phyloP scores from a whole-genome alignment of 2,888 invertebrate species.

The Acrocyrtus sp. region DNA sequence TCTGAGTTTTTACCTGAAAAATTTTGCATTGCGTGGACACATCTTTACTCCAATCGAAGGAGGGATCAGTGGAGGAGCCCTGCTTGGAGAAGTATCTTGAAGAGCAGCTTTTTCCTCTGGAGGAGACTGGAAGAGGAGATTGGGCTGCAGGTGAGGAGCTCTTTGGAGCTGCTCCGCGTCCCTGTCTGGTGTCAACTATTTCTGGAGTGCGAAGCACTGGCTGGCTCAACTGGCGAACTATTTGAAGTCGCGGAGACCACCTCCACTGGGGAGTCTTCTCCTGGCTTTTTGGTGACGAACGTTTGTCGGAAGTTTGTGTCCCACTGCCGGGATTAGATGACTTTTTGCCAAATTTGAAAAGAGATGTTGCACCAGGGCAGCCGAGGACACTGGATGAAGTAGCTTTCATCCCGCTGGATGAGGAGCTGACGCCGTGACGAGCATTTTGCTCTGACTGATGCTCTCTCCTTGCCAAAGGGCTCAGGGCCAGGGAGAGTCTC shows the following conservation, averaged over 20 bases:
- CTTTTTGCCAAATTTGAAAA: background rate
- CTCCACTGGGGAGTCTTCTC: slow-evolving; percentile 17
- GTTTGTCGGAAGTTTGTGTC: background rate
- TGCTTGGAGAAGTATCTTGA: slow-evolving; percentile 19
- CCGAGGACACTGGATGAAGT: slow-evolving; percentile 15
- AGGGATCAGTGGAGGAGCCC: slow-evolving; percentile 14
- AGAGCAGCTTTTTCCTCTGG: background rate
- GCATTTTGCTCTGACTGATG: slow-evolving; percentile 17
- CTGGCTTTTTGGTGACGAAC: background rate
- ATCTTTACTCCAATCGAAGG: slow-evolving; percentile 52
- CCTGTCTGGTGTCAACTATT: slow-evolving; percentile 27
- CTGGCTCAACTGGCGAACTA: slow-evolving; percentile 48
- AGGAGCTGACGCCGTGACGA: background rate
- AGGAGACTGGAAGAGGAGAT: slow-evolving; percentile 20
- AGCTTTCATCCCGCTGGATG: slow-evolving; percentile 5
- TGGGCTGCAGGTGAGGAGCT: background rate
- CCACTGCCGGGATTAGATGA: background rate
- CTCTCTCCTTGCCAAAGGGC: slow-evolving; percentile 36
- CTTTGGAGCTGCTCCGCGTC: background rate
- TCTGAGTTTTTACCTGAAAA: slow-evolving; percentile 48
- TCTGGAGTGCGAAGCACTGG: slow-evolving; percentile 39
- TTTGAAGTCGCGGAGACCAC: slow-evolving; percentile 40
- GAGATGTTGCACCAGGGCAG: background rate
- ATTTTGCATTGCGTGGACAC: slow-evolving; percentile 53
- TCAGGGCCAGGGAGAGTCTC: slow-evolving; percentile 35